Evolutionary conservation across 2,797 vertebrate species (phyloP), one percentile per base, ranked within the genome.

Genomic region (Urocyon cinereoargenteus): DNA sequence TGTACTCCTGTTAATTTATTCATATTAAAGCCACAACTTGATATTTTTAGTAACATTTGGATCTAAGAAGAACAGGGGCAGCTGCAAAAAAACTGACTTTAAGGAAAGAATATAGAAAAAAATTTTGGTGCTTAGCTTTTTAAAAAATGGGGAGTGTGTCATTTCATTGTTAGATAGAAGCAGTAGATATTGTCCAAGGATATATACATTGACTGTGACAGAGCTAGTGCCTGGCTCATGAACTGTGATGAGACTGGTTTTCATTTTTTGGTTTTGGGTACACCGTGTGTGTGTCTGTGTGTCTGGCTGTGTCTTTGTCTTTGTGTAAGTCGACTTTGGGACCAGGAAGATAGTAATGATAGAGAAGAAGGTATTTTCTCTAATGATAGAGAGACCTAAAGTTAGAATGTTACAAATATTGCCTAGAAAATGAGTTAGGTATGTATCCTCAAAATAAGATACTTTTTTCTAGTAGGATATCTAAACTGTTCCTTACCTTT

Each of bases 51-150:
- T 90, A 75, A 75, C 21, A 36, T 14, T 66, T 59, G 40, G 31
- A 49, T 66, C 36, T 85, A 86, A 21, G 49, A 92, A 62, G 8
- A 73, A 77, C 64, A 66, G 16, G 26, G 10, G 15, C 40, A 94
- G 62, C 40, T 83, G 15, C 34, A 91, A 66, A 87, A 93, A 75
- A 94, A 79, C 24, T 97, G n/a, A 95, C 72, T 70, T 93, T 79
- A 84, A 66, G 22, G 21, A 92, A 94, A 84, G n/a, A 79, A 16
- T 70, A 89, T 45, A 12, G 26, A 79, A 90, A 92, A 90, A 77
- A 81, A 57, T 93, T 59, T 68, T 18, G 55, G 8, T 26, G 4
- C 88, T 62, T 92, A 53, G 28, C n/a, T 62, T 84, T 75, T 77
- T 21, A 22, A 62, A 83, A 55, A 86, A n/a, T 24, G 13, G 18